A percentile compares a stretch with the other conserved stretches of the same genome.
Conservation (phyloP, 2,113 vertebrate species). For the Scalopus aquaticus region DNA sequence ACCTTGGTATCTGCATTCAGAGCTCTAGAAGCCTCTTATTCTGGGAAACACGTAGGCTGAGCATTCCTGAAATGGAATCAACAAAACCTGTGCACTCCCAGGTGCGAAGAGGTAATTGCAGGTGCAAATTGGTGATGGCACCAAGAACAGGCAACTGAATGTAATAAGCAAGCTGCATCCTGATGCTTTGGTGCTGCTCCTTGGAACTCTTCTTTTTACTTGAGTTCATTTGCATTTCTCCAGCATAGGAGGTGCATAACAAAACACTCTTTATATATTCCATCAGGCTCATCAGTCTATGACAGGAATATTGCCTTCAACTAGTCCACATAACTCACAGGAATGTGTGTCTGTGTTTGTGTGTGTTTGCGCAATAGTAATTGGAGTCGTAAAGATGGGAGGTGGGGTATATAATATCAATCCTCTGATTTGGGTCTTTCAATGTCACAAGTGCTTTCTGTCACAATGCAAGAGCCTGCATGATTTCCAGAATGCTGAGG, state of each 20-base stretch:
- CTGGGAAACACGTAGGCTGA: conserved; percentile 81
- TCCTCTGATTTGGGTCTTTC: conserved; percentile 38
- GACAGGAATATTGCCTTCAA: conserved; percentile 46
- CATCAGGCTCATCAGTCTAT: conserved; percentile 40
- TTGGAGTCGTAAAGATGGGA: background rate
- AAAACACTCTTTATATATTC: conserved; percentile 48
- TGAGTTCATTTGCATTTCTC: conserved; percentile 73
- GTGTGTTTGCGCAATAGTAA: background rate
- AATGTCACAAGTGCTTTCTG: conserved; percentile 43
- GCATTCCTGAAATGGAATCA: conserved; percentile 76
- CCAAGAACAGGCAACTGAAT: conserved; percentile 38
- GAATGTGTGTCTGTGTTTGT: background rate
- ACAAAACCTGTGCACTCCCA: conserved; percentile 78
- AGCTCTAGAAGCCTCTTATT: conserved; percentile 77
- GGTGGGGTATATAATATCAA: background rate
- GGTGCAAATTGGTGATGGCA: conserved; percentile 64
- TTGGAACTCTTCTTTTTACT: conserved; percentile 45
- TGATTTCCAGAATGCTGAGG: conserved; percentile 42
- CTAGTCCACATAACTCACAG: background rate
- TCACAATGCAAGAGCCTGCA: conserved; percentile 56
- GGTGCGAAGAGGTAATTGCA: conserved; percentile 79
- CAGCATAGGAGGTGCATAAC: conserved; percentile 47
- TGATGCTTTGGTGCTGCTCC: background rate
- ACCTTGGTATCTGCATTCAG: conserved; percentile 69
- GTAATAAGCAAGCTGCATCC: conserved; percentile 61